Percentiles rank a stretch among this genome's conserved stretches.
Evolutionary conservation across 2,888 invertebrate genomes (phyloP).

Genomic region (Biston stratarius): DNA sequence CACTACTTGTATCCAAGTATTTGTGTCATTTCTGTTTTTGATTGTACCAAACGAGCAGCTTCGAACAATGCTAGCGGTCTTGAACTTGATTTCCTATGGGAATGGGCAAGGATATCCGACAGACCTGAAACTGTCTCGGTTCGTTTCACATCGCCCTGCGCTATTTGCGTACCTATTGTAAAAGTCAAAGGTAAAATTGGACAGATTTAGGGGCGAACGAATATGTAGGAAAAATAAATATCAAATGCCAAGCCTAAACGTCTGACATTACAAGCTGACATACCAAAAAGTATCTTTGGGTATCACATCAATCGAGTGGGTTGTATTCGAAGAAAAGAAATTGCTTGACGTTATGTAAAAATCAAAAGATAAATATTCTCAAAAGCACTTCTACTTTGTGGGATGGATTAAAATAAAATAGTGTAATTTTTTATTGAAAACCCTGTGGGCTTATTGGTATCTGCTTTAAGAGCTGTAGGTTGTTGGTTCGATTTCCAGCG

Average conservation of each 20-base stretch:
- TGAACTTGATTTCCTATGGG: slow-evolving; percentile 76
- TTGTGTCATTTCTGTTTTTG: slow-evolving; percentile 4
- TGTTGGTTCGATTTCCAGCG: too few species aligned
- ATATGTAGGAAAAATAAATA: slow-evolving; percentile 20
- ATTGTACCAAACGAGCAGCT: slow-evolving; percentile 51
- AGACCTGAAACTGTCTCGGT: slow-evolving; percentile 80
- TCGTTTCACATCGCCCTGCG: slow-evolving; percentile 72
- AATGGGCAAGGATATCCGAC: slow-evolving; percentile 69
- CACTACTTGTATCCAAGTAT: neutral
- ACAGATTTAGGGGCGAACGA: slow-evolving; percentile 45
- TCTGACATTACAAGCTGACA: neutral
- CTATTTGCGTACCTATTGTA: slow-evolving; percentile 69
- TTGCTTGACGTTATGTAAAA: neutral
- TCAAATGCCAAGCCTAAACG: slow-evolving; percentile 7
- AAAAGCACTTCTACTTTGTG: too few species aligned
- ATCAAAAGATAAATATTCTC: too few species aligned
- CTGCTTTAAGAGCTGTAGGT: too few species aligned
- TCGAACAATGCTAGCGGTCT: slow-evolving; percentile 47
- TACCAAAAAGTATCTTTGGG: neutral
- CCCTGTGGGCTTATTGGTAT: too few species aligned
- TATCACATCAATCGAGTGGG: neutral
- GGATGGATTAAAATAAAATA: too few species aligned
- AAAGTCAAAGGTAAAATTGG: slow-evolving; percentile 73
- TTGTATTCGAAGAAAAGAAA: neutral
- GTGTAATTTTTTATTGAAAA: too few species aligned